Evolutionary conservation across 2,113 vertebrate species (phyloP).

Genomic region (Melanerpes aurifrons): DNA sequence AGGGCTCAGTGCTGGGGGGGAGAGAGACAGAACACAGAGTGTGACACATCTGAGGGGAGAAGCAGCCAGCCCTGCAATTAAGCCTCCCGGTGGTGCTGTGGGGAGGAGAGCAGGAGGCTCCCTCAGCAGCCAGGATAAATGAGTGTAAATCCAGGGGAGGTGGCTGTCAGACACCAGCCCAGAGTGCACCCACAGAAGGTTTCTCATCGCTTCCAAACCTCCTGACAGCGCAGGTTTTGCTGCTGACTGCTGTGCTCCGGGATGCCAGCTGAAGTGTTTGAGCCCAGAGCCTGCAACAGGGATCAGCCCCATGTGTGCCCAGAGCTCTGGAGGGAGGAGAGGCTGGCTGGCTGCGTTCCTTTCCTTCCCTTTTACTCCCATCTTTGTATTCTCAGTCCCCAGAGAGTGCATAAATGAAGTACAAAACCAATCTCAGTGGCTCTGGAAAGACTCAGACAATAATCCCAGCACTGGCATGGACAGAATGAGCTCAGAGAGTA

Average conservation of each 20-base stretch:
- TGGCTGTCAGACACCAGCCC: constrained; percentile 21
- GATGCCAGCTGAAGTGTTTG: neutral
- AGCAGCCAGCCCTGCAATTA: constrained; percentile 69
- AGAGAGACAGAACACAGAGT: constrained; percentile 49
- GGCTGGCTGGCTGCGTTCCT: neutral
- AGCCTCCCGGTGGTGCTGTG: neutral
- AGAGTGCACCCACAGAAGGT: neutral
- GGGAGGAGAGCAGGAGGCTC: constrained; percentile 39
- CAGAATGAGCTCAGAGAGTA: neutral
- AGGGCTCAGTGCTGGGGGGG: neutral
- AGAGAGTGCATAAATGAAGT: neutral
- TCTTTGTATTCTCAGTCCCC: neutral
- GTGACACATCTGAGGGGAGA: constrained; percentile 72
- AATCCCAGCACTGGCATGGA: neutral
- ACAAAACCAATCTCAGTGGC: neutral
- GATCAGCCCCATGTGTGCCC: neutral
- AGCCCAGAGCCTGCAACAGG: neutral
- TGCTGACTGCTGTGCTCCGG: neutral
- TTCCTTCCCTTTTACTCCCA: neutral
- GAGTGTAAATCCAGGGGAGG: constrained; percentile 6
- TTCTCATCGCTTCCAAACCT: constrained; percentile 32
- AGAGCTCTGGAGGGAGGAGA: neutral
- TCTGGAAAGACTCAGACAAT: neutral
- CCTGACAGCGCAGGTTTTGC: neutral
- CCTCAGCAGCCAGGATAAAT: constrained; percentile 30